Evolutionary conservation across 2,113 vertebrate species (phyloP), one percentile per base, ranked within the genome.

Genomic region (Penelope pileata): DNA sequence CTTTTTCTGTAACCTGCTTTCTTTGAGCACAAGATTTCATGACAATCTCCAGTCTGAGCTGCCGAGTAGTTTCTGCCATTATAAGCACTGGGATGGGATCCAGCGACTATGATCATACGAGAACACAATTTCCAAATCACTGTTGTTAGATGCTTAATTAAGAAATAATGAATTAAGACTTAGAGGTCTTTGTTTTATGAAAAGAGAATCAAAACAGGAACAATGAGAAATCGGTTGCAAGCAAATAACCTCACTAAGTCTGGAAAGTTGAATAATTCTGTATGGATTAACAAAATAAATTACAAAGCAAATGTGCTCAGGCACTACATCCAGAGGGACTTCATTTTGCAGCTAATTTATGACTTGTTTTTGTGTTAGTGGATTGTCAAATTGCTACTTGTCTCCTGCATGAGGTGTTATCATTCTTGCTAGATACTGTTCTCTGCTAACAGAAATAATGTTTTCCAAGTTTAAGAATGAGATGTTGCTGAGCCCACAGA

Each of bases 281-380:
- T 51, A 18, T 60, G 12, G 38, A 74, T 90, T 67, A 78, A 34
- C 47, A 68, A 94, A 94, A 86, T 83, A 88, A 93, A 96, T 78
- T 75, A 40, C 42, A 60, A 94, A 94, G 40, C 12, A 70, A 83
- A 80, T 78, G 16, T 43, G 42, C n/a, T 78, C 27, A 34, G 90
- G 83, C 69, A 45, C 21, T 48, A 15, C 54, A 78, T 86, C 64
- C 11, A 8, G 43, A 58, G 50, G 45, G 60, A 93, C 30, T 91
- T 69, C 0, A n/a, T 86, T 93, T 94, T 94, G 88, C 48, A 73
- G 45, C 56, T 75, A 64, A 93, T 69, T 88, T 82, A 68, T 81
- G 85, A 40, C 58, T 84, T 90, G 64, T 82, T 97, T 95, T 90
- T n/a, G 4, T 48, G 16, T 75, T 87, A 81, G 54, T 34, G 72